Base-by-base conservation (phyloP, 1,140 invertebrate genomes). In the Hydropsyche tenuis region DNA sequence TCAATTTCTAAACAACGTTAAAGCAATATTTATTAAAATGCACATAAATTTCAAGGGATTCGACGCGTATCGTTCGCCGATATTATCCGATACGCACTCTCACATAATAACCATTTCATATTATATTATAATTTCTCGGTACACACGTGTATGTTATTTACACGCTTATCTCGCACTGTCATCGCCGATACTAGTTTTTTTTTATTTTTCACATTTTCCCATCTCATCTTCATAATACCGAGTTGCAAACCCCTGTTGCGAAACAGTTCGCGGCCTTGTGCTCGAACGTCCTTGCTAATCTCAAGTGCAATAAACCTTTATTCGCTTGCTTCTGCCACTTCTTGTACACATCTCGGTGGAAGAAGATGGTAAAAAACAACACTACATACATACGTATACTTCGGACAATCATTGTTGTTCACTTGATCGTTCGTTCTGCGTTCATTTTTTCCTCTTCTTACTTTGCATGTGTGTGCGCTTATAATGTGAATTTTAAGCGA, bases 231-330 rank as follows among this genome's bases (percentile, higher is more conserved):
- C 23, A 43, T 65, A 43, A 48, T 51, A 20, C n/a, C 25, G 22
- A 30, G 68, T 70, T 70, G 23, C 12, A 23, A 46, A 70, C 23
- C 68, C 23, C 68, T 70, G 68, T 46, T 43, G 43, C n/a, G 60
- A 66, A 27, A 48, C 66, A 27, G 20, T 51, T 23, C 46, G 11
- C 68, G 68, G 37, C 68, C 68, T 70, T 70, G 68, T 70, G 68
- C 22, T 4, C 48, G 68, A 68, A 70, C 68, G 68, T 70, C 68
- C 68, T 70, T 70, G 68, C 68, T 70, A 70, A 70, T 56, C 68
- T 70, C 16, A 37, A 25, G 68, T 56, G 68, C 68, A 70, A 70
- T 70, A 70, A 70, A 70, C 68, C 51, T 70, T 70, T 70, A 70
- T 70, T 56, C 65, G 37, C 65, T 68, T 42, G 65, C 51, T 70